Percentiles rank a stretch among this genome's conserved stretches.
Evolutionary conservation across 2,113 vertebrate genomes (phyloP).

Genomic region (Corythaixoides concolor): DNA sequence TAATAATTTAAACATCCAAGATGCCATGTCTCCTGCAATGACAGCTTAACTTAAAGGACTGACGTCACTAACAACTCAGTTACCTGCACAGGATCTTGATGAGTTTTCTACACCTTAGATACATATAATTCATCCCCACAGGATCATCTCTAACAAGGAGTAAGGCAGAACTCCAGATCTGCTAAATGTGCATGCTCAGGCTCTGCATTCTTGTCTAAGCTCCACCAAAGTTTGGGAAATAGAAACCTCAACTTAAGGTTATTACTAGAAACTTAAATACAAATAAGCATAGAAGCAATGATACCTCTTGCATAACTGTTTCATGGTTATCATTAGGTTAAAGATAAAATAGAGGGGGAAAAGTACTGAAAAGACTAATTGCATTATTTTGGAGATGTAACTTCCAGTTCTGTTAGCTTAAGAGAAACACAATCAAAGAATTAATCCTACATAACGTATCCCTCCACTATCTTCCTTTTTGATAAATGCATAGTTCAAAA

Average conservation of each 20-base stretch:
- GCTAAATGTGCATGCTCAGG: neutral
- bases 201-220: neutral
- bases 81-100: neutral
- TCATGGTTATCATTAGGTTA: neutral
- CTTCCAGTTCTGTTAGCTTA: neutral
- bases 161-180: neutral
- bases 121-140: neutral
- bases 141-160: neutral
- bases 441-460: neutral
- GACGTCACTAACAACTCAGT: neutral
- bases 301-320: neutral
- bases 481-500: neutral
- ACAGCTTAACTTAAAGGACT: neutral
- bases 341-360: neutral
- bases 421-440: neutral
- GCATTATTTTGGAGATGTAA: neutral
- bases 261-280: neutral
- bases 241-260: neutral
- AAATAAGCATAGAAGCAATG: neutral
- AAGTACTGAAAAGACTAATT: neutral
- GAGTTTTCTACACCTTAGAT: neutral
- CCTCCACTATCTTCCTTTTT: neutral
- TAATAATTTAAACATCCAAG: neutral
- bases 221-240: neutral
- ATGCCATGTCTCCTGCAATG: neutral